Evolutionary conservation across 1,140 invertebrate genomes (phyloP).

Genomic region (Drosophila novamexicana): DNA sequence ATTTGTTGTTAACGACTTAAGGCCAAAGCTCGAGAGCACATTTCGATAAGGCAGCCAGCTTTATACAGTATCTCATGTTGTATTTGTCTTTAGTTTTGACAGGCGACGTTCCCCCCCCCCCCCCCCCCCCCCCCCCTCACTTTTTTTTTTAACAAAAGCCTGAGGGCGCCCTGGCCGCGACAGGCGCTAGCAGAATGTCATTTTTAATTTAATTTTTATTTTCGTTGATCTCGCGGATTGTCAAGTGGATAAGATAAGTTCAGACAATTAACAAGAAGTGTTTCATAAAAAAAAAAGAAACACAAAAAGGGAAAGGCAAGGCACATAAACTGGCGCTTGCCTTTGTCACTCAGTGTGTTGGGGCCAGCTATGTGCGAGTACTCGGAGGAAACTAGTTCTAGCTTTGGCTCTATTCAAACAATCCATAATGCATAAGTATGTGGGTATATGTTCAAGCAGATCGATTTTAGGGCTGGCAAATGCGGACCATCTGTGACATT

Average conservation of each 20-base stretch:
- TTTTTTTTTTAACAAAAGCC: conserved; percentile 38
- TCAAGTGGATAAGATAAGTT: conserved; percentile 70
- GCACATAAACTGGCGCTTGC: conserved; percentile 62
- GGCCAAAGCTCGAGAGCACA: conserved; percentile 69
- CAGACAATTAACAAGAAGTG: conserved; percentile 60
- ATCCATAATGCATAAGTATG: conserved; percentile 56
- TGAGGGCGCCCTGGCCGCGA: conserved; percentile 42
- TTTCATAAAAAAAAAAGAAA: conserved; percentile 42
- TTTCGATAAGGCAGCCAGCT: conserved; percentile 66
- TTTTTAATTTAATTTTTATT: conserved; percentile 35
- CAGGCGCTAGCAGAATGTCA: conserved; percentile 77
- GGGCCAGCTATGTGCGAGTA: conserved; percentile 49
- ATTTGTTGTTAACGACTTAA: conserved; percentile 70
- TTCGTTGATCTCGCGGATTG: conserved; percentile 69
- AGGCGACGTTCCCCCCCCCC: conserved; percentile 41
- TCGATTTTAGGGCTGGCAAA: conserved; percentile 20
- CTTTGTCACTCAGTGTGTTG: conserved; percentile 43
- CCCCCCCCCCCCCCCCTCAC: too few species aligned
- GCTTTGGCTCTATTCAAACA: conserved; percentile 26
- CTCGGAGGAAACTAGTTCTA: conserved; percentile 66
- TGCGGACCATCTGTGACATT: not conserved
- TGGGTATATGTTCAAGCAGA: conserved; percentile 25
- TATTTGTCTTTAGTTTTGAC: conserved; percentile 64
- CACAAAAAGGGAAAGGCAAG: conserved; percentile 73
- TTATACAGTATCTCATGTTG: conserved; percentile 40